These are phyloP conservation scores for Apteryx mantelli DNA, from an alignment of 2,113 vertebrate species.

Conservation along the genomic window DNA sequence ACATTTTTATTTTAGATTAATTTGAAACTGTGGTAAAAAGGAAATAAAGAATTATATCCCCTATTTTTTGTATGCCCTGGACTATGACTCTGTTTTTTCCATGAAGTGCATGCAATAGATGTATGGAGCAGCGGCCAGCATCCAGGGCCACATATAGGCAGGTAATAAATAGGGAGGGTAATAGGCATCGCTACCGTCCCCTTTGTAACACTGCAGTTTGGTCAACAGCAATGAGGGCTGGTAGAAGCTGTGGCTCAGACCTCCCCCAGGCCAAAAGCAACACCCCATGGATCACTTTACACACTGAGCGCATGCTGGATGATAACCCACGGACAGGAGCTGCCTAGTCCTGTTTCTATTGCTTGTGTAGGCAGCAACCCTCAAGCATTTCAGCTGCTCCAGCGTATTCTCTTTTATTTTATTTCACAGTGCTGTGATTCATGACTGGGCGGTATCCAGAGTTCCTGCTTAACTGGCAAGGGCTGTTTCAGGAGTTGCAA, in stretches of 20 bases:
- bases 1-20: neutral
- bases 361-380: neutral
- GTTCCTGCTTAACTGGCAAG: neutral
- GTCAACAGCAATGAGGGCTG: neutral
- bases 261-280: neutral
- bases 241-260: slow-evolving; percentile 1
- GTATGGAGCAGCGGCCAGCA: neutral
- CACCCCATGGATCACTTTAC: neutral
- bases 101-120: neutral
- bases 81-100: neutral
- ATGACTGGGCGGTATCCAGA: neutral
- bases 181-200: neutral
- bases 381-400: neutral
- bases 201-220: neutral
- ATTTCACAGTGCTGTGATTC: neutral
- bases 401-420: neutral
- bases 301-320: neutral
- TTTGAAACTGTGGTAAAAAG: neutral
- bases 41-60: neutral
- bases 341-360: neutral
- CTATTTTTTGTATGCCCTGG: neutral
- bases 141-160: neutral
- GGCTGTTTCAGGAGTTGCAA: neutral
- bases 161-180: neutral
- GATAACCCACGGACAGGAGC: neutral